Conservation (phyloP, 2,888 invertebrate species). For the Frankliniella intonsa region DNA sequence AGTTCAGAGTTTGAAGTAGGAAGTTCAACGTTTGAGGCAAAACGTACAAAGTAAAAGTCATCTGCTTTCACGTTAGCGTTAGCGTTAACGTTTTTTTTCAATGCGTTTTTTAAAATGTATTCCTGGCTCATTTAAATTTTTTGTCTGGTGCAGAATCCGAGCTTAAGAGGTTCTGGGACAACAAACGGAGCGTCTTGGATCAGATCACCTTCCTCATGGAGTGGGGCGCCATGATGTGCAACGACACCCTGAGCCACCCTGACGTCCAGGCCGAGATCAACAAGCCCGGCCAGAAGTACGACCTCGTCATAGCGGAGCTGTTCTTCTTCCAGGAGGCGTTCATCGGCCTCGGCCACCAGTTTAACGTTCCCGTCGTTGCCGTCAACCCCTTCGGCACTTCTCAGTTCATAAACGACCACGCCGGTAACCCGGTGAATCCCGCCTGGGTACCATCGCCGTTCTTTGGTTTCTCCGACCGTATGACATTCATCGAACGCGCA, state of each 20-base stretch:
- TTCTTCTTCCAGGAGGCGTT: conserved; percentile 14
- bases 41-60: no score
- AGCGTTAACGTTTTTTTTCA: no score
- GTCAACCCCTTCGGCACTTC: conserved; percentile 27
- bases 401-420: neutral
- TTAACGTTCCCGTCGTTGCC: conserved; percentile 26
- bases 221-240: neutral
- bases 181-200: neutral
- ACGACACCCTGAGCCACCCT: neutral
- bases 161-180: neutral
- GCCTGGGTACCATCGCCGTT: conserved; percentile 25
- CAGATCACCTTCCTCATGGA: neutral
- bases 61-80: no score
- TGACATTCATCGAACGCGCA: conserved; percentile 15
- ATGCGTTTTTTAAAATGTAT: neutral
- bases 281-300: conserved; percentile 23
- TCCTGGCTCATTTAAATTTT: no score
- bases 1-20: no score
- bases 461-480: conserved; percentile 28
- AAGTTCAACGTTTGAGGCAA: no score
- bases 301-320: neutral
- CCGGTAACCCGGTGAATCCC: conserved; percentile 29
- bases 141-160: neutral
- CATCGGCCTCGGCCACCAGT: neutral
- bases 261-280: neutral